These are phyloP conservation scores for Ploceus nigricollis DNA, from an alignment of 2,113 vertebrate genomes.

Conservation along the genomic window DNA sequence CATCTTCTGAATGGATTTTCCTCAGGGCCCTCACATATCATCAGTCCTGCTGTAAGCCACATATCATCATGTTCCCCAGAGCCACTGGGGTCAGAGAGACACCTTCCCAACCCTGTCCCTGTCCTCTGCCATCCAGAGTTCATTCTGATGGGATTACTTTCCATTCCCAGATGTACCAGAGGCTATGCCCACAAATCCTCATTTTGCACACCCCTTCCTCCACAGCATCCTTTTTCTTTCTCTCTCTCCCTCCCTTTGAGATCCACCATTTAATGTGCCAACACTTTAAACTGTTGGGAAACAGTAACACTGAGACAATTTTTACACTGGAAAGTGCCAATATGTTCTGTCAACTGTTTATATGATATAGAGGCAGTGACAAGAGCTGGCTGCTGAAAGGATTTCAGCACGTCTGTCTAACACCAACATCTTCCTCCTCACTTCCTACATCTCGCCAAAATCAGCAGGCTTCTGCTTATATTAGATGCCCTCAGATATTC, in stretches of 20 bases:
- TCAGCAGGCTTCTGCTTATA: not conserved
- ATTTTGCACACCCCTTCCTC: not conserved
- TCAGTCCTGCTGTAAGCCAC: not conserved
- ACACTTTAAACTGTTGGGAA: conserved; percentile 28
- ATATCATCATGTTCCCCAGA: not conserved
- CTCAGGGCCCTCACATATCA: not conserved
- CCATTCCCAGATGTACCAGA: not conserved
- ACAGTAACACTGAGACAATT: not conserved
- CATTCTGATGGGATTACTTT: not conserved
- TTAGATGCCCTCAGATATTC: not conserved
- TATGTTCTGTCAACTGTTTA: conserved; percentile 17
- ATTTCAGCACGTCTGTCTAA: conserved; percentile 29
- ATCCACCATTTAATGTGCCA: not conserved
- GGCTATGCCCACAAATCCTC: not conserved
- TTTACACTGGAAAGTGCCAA: conserved; percentile 7
- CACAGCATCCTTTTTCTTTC: not conserved
- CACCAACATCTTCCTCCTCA: not conserved
- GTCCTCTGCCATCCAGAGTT: not conserved
- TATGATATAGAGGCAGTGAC: not conserved
- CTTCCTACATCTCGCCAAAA: not conserved
- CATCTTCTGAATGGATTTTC: not conserved
- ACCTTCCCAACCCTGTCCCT: not conserved
- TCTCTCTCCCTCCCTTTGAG: not conserved
- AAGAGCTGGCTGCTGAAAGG: not conserved
- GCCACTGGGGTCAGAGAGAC: accelerated